phyloP scores from a whole-genome alignment of 2,113 vertebrate species.

The Corythornis vintsioides region DNA sequence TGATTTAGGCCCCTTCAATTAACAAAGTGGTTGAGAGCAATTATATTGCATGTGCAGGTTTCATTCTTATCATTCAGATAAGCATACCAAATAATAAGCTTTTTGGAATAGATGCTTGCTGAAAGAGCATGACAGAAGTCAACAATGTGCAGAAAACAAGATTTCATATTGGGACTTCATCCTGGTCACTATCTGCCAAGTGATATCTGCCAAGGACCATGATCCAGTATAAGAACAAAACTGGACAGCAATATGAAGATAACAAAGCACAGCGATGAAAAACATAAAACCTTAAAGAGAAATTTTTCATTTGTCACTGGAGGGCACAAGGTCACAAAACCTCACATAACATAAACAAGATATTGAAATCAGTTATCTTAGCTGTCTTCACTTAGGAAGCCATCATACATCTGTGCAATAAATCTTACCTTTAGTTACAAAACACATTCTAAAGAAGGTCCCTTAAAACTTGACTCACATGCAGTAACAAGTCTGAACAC shows the following conservation, averaged over 20 bases:
- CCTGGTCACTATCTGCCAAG: not conserved
- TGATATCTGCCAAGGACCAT: not conserved
- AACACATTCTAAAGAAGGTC: not conserved
- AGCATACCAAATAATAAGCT: not conserved
- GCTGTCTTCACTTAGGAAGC: constrained; percentile 35
- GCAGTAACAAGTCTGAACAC: not conserved
- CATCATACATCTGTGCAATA: constrained; percentile 13
- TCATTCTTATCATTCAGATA: not conserved
- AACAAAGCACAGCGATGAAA: constrained; percentile 29
- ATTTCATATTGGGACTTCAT: not conserved
- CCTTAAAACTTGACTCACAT: not conserved
- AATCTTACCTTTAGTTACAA: constrained; percentile 48
- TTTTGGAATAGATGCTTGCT: not conserved
- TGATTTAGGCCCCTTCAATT: not conserved
- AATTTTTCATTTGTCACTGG: constrained; percentile 3
- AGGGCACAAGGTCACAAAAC: constrained; percentile 27
- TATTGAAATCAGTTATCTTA: constrained; percentile 33
- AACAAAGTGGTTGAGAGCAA: not conserved
- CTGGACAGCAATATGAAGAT: not conserved
- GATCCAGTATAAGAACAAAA: not conserved
- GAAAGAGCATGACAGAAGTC: not conserved
- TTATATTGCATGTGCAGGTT: not conserved
- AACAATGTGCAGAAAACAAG: not conserved
- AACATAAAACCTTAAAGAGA: not conserved
- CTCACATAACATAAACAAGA: constrained; percentile 28